Base-by-base conservation (phyloP, 2,113 vertebrate genomes). In the Chlorodrepanis virens region DNA sequence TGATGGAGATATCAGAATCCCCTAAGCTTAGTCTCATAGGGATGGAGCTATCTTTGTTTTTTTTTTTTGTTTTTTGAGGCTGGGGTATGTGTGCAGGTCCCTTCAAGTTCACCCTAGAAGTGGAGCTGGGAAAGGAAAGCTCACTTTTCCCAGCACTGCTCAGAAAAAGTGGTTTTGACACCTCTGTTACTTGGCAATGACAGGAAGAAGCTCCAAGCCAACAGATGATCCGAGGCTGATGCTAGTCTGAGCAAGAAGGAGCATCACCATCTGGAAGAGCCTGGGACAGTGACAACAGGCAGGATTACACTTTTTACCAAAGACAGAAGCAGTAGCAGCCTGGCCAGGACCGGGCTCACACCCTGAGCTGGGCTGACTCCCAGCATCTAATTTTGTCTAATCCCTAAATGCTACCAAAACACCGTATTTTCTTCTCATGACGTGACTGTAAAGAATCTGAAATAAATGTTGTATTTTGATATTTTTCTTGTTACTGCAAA, bases 301-400 rank as follows among this genome's bases (percentile, higher is more conserved):
- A 47, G 47, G 35, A 80, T 7, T 52, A 42, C 35, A 25, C 29
- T 42, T 80, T 60, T 52, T 35, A 52, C 35, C 59, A 74, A 76
- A 85, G 45, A 14, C 14, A 83, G 76, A 56, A 70, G 60, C 59
- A 35, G 75, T 71, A 85, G 68, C 60, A 89, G 42, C 47, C 35
- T 19, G 68, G 63, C 75, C 71, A 83, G 71, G 33, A 42, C 83
- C 14, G 23, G 17, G 28, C 39, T 93, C 25, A 63, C 57, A 37
- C 28, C 33, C 70, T 29, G 57, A 83, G 37, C 54, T 67, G 76
- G n/a, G 68, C 76, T 90, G 52, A 54, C 29, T 92, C 80, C 54
- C 91, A 93, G 60, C 39, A 52, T 24, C 59, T 83, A n/a, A 81
- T 89, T 88, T 93, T 74, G 56, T 39, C 79, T 86, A 59, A 95